These are phyloP conservation scores for Paracyclopina nana DNA, from an alignment of 1,140 invertebrate genomes.

Conservation along the genomic window DNA sequence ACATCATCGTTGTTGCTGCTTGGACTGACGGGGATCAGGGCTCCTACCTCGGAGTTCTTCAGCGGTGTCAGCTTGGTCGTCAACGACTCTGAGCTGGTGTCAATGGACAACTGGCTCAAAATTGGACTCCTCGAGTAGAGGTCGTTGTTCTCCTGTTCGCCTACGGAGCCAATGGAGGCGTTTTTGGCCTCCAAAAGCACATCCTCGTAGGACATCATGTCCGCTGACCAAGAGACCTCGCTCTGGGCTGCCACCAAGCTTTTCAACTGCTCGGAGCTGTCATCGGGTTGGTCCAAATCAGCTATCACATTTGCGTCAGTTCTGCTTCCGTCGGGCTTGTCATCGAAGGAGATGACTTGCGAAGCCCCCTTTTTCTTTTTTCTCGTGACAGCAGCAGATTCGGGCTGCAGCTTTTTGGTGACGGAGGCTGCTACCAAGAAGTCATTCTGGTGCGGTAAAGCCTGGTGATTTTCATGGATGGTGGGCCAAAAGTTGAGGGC, in stretches of 20 bases:
- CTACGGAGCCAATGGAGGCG: too few relatives aligned
- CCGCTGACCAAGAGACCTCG: neutral
- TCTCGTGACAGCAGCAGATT: neutral
- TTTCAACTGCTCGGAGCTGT: neutral
- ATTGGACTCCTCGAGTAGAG: too few relatives aligned
- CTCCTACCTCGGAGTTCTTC: slow-evolving; percentile 28
- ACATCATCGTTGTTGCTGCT: slow-evolving; percentile 23
- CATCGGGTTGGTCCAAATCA: neutral
- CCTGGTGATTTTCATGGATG: too few relatives aligned
- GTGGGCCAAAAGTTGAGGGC: too few relatives aligned
- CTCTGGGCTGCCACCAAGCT: neutral
- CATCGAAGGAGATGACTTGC: slow-evolving; percentile 16
- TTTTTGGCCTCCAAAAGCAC: too few relatives aligned
- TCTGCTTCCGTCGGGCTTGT: slow-evolving; percentile 5
- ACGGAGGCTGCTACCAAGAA: slow-evolving; percentile 19
- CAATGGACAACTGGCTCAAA: neutral
- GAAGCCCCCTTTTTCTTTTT: slow-evolving; percentile 18
- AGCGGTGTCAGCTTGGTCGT: slow-evolving; percentile 28
- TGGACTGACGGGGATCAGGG: slow-evolving; percentile 29
- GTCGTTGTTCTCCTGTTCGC: too few relatives aligned
- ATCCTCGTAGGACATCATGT: neutral
- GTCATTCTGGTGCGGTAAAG: neutral
- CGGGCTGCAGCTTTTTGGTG: slow-evolving; percentile 10
- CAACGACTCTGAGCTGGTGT: neutral
- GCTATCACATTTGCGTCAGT: neutral